phyloP scores from a whole-genome alignment of 1,140 invertebrate genomes.

The Pseudomyrmex cubaensis region DNA sequence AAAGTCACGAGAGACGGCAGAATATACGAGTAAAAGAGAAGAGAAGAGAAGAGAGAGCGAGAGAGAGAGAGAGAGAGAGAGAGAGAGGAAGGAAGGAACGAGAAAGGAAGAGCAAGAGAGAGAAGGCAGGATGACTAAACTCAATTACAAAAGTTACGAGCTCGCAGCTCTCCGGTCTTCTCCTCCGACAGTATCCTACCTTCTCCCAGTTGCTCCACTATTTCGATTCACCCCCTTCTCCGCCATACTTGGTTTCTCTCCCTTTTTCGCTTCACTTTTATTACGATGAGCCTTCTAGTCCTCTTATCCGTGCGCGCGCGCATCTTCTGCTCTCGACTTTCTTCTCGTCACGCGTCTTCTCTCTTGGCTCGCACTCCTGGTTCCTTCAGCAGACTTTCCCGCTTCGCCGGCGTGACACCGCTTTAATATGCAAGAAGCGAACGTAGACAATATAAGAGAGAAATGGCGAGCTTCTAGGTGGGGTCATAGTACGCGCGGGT shows the following conservation, averaged over 20 bases:
- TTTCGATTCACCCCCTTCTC: slow-evolving; percentile 40
- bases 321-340: slow-evolving; percentile 38
- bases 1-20: slow-evolving; percentile 33
- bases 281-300: slow-evolving; percentile 56
- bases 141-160: slow-evolving; percentile 83
- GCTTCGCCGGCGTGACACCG: slow-evolving; percentile 32
- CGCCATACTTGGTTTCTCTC: slow-evolving; percentile 46
- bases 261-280: slow-evolving; percentile 64
- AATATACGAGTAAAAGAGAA: slow-evolving; percentile 67
- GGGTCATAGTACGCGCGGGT: slow-evolving; percentile 28
- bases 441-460: slow-evolving; percentile 75
- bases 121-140: slow-evolving; percentile 78
- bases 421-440: slow-evolving; percentile 79
- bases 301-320: slow-evolving; percentile 14
- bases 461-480: slow-evolving; percentile 61
- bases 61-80: slow-evolving; percentile 34
- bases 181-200: slow-evolving; percentile 19
- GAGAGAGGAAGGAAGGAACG: no score
- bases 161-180: slow-evolving; percentile 62
- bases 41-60: slow-evolving; percentile 15
- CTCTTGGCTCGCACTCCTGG: slow-evolving; percentile 3
- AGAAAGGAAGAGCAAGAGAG: slow-evolving; percentile 45
- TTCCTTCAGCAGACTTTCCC: slow-evolving; percentile 24
- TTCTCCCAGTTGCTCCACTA: slow-evolving; percentile 33
- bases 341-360: slow-evolving; percentile 27